These are phyloP conservation scores for Micrastur ruficollis DNA, from an alignment of 2,797 vertebrate genomes.

Conservation along the genomic window DNA sequence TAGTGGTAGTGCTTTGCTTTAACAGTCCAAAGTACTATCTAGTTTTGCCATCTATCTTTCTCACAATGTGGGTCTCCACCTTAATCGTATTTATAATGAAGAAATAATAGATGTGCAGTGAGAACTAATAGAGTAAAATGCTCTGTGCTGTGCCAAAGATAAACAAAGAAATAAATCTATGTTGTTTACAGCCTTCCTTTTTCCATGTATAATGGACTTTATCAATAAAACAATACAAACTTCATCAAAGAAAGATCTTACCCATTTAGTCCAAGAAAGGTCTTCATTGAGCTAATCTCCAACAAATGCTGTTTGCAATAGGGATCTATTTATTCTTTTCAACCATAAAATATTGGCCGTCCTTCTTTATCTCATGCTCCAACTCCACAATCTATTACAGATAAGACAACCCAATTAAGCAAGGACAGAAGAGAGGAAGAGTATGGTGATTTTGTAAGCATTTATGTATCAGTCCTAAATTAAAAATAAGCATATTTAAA, in stretches of 20 bases:
- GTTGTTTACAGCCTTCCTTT: slow-evolving; percentile 33
- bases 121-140: slow-evolving; percentile 54
- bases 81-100: slow-evolving; percentile 18
- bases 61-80: background rate
- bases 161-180: slow-evolving; percentile 65
- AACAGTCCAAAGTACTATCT: background rate
- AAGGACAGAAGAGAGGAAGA: background rate
- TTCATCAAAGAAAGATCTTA: slow-evolving; percentile 56
- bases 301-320: slow-evolving; percentile 49
- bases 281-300: slow-evolving; percentile 54
- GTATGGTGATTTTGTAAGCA: background rate
- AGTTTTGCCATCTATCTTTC: background rate
- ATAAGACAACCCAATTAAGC: slow-evolving; percentile 24
- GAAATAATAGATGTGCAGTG: slow-evolving; percentile 50
- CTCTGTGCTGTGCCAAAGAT: slow-evolving; percentile 15
- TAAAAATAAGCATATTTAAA: background rate
- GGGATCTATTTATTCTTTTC: slow-evolving; percentile 44
- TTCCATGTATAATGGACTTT: slow-evolving; percentile 50
- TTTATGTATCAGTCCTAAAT: background rate
- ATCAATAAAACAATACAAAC: slow-evolving; percentile 68
- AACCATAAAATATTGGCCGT: background rate
- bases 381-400: background rate
- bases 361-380: background rate
- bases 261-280: slow-evolving; percentile 46
- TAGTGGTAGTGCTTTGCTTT: background rate